These are phyloP conservation scores for Burhinus bistriatus DNA, from an alignment of 2,113 vertebrate genomes.

Conservation along the genomic window DNA sequence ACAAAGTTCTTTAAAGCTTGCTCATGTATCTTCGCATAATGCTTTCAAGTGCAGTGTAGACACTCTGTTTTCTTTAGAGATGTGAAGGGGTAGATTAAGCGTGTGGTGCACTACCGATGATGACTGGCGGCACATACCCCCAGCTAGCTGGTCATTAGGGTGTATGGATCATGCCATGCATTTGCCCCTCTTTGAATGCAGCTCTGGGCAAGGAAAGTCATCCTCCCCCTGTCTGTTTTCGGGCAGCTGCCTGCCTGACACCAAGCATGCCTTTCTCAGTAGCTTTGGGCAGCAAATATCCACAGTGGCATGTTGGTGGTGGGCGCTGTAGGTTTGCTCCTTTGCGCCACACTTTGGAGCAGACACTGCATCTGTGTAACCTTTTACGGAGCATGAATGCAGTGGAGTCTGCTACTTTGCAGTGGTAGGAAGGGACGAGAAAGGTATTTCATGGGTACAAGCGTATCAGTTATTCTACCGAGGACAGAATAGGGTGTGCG, in stretches of 20 bases:
- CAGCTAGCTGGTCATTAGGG: neutral
- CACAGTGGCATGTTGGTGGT: neutral
- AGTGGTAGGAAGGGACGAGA: neutral
- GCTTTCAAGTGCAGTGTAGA: neutral
- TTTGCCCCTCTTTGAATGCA: neutral
- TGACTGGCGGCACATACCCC: neutral
- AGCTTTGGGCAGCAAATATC: neutral
- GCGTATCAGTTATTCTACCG: neutral
- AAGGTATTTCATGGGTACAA: neutral
- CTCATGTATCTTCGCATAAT: neutral
- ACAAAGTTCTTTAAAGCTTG: neutral
- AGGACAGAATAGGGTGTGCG: neutral
- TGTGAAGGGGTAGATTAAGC: neutral
- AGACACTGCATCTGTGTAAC: neutral
- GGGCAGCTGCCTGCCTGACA: neutral
- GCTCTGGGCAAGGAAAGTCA: neutral
- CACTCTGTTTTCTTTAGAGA: neutral
- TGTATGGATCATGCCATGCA: too few relatives aligned
- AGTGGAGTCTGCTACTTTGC: neutral
- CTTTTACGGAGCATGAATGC: neutral
- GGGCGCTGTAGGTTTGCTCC: neutral
- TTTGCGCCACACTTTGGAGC: neutral
- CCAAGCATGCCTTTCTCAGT: neutral
- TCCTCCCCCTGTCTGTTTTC: accelerated
- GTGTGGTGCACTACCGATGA: accelerated